Evolutionary conservation across 53 echinoderm and acorn worm genomes (phyloP), one percentile per base, ranked within the genome.

Genomic region (Patiria pectinifera): DNA sequence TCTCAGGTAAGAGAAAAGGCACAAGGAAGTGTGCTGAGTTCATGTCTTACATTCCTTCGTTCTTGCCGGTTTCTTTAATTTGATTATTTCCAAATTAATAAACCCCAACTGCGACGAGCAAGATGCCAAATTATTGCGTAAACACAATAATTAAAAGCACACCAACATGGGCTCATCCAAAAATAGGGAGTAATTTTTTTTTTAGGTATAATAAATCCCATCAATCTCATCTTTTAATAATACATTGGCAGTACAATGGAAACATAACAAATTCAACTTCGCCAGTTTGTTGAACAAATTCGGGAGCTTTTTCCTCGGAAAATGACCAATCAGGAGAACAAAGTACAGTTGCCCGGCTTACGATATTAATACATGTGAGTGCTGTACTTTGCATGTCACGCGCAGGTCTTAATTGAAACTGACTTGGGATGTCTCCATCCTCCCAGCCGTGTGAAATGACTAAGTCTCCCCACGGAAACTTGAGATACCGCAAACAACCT

Each of bases 401-500:
- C 13, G 14, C 15, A 66, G 66, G 19, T 66, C 66, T 66, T 66
- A 47, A 80, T 47, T 80, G 80, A 45, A 80, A 80, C 15, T 80
- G 80, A 80, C 80, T 8, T 16, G 80, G 48, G 48, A 46, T 18
- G 48, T 35, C 13, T 35, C 4, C 4, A 48, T 80, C 48, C 13
- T 35, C 45, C 45, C 80, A 35, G 25, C 80, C 80, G 47, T 12
- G 26, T 66, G 66, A 43, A 80, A 80, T 80, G 80, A 80, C 80
- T 80, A 80, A 80, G 46, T 15, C 13, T 45, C 48, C 80, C 80
- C 80, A 45, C 12, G 80, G 80, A 80, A 80, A 48, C 45, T 19
- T 9, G 80, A 45, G 80, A 80, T 66, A 66, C 66, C 66, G 19
- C 66, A 18, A 66, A 66, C 66, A 66, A 18, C 66, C 66, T 66